Evolutionary conservation across 2,797 vertebrate species (phyloP).

Genomic region (Thaleichthys pacificus): DNA sequence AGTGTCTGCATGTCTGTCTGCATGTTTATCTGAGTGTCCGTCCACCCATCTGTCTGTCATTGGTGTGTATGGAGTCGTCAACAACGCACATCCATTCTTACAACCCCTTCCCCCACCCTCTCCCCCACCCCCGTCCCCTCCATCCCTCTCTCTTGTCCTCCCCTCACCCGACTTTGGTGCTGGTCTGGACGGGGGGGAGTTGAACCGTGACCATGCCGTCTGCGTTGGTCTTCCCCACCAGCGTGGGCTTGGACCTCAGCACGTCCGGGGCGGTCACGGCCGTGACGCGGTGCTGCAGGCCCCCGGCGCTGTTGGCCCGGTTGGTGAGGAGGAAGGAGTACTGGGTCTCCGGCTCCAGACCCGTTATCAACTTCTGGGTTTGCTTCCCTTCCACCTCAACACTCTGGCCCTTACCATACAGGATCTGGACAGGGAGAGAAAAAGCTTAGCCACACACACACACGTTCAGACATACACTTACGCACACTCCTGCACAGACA

Average conservation of each 20-base stretch:
- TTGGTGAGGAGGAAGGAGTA: constrained; percentile 96
- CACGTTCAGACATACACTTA: background rate
- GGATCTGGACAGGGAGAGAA: constrained; percentile 74
- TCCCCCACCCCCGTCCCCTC: background rate
- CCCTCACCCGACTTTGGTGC: constrained; percentile 91
- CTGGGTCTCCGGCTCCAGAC: constrained; percentile 90
- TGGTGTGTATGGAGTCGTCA: background rate
- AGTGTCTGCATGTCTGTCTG: background rate
- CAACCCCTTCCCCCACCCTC: background rate
- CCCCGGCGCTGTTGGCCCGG: constrained; percentile 92
- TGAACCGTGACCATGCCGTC: constrained; percentile 96
- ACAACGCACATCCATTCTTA: background rate
- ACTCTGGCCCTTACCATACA: constrained; percentile 92
- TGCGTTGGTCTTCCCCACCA: constrained; percentile 91
- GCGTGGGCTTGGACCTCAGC: constrained; percentile 87
- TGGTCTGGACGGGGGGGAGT: constrained; percentile 86
- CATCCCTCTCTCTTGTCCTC: background rate
- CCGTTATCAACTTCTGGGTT: constrained; percentile 90
- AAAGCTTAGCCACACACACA: background rate
- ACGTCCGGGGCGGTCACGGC: constrained; percentile 92
- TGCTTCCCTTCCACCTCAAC: constrained; percentile 93
- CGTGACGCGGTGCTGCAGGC: constrained; percentile 92
- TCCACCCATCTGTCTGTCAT: background rate
- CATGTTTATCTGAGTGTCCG: background rate
- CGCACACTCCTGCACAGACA: constrained; percentile 1